These are phyloP conservation scores for Drosophila kurseongensis DNA, from an alignment of 1,140 invertebrate genomes.

Conservation along the genomic window DNA sequence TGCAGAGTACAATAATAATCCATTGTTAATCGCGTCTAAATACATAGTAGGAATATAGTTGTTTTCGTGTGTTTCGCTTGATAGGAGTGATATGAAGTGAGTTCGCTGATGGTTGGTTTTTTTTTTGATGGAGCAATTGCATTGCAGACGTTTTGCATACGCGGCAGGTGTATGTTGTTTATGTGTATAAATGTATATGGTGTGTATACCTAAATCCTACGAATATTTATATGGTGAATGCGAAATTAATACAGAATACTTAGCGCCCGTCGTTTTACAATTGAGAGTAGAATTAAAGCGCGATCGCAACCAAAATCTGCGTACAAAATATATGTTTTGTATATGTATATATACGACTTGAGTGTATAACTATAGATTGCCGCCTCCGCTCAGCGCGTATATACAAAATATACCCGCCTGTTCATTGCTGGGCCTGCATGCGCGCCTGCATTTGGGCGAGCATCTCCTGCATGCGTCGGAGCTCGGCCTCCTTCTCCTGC, in stretches of 20 bases:
- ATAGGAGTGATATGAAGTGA: slow-evolving; percentile 74
- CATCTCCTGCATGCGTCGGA: slow-evolving; percentile 97
- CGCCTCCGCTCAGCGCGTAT: slow-evolving; percentile 2
- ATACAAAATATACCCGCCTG: not conserved
- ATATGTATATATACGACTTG: slow-evolving; percentile 27
- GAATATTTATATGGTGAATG: slow-evolving; percentile 48
- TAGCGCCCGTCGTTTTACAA: slow-evolving; percentile 63
- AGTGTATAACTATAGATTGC: slow-evolving; percentile 92
- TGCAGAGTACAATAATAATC: slow-evolving; percentile 26
- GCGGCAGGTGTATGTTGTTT: slow-evolving; percentile 22
- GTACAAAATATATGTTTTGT: slow-evolving; percentile 68
- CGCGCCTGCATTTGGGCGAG: slow-evolving; percentile 97
- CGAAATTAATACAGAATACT: slow-evolving; percentile 48
- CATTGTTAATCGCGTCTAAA: slow-evolving; percentile 47
- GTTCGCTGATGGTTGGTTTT: slow-evolving; percentile 17
- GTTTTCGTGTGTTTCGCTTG: slow-evolving; percentile 44
- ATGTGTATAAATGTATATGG: slow-evolving; percentile 30
- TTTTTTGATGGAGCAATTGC: slow-evolving; percentile 45
- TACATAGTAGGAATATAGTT: slow-evolving; percentile 79
- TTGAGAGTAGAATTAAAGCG: slow-evolving; percentile 51
- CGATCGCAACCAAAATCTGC: slow-evolving; percentile 60
- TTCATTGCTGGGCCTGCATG: slow-evolving; percentile 89
- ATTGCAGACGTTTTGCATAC: slow-evolving; percentile 47
- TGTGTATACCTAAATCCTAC: slow-evolving; percentile 35
- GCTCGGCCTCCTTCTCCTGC: slow-evolving; percentile 95